A percentile compares a stretch with the other conserved stretches of the same genome.
These are phyloP conservation scores for Syrmaticus mikado DNA, from an alignment of 2,113 vertebrate genomes.

Conservation along the genomic window DNA sequence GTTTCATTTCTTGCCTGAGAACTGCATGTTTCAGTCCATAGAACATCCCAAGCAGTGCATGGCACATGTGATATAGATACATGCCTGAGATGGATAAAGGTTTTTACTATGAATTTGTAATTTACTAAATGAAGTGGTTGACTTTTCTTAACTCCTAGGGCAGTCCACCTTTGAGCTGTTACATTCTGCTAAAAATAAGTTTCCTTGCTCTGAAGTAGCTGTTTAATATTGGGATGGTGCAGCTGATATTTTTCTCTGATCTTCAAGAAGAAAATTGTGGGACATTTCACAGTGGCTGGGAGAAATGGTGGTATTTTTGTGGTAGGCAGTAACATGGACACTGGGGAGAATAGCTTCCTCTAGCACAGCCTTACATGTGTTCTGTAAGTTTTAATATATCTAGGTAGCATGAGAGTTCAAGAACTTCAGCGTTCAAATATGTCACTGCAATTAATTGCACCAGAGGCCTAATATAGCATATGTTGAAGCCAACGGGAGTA, in stretches of 20 bases:
- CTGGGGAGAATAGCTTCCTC: not conserved
- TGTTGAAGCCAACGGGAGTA: not conserved
- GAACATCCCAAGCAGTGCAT: not conserved
- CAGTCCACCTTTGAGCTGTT: not conserved
- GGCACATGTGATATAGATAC: not conserved
- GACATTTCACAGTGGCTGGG: not conserved
- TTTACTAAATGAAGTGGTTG: not conserved
- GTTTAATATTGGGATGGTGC: not conserved
- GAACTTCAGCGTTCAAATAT: not conserved
- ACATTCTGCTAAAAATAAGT: not conserved
- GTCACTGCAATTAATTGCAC: not conserved
- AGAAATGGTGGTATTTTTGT: not conserved
- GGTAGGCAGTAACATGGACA: not conserved
- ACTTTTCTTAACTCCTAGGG: not conserved
- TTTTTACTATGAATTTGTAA: not conserved
- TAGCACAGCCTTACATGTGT: not conserved
- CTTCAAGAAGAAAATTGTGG: not conserved
- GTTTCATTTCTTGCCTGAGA: not conserved
- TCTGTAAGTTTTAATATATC: not conserved
- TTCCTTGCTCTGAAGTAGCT: not conserved
- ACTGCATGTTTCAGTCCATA: accelerated
- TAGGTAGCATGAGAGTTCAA: not conserved
- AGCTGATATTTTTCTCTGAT: not conserved
- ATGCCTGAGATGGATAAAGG: not conserved
- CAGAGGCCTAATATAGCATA: not conserved